Evolutionary conservation across 37 sponge, comb jelly and placozoan species (phyloP).

Genomic region (Theonella swinhoei): DNA sequence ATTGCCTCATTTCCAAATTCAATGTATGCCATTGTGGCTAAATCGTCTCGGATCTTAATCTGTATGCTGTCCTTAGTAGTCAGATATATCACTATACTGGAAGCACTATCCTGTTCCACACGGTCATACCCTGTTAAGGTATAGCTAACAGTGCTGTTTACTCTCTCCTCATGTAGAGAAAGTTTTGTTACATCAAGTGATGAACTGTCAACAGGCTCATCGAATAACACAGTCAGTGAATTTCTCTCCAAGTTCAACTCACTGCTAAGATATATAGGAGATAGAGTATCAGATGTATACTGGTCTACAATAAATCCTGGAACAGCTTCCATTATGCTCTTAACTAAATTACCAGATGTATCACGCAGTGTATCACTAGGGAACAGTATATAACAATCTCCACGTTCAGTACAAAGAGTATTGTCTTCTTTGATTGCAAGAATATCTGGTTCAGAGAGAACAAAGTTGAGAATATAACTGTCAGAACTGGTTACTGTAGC

Average conservation of each 20-base stretch:
- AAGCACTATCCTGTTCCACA: background rate
- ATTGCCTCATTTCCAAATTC: slow-evolving; percentile 44
- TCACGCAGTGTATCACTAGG: slow-evolving; percentile 52
- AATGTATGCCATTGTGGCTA: slow-evolving; percentile 59
- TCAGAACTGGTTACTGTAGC: slow-evolving; percentile 28
- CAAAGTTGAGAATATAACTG: slow-evolving; percentile 44
- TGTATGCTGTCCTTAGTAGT: slow-evolving; percentile 53
- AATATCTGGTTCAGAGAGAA: slow-evolving; percentile 53
- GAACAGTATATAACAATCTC: slow-evolving; percentile 79
- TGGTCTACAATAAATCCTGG: slow-evolving; percentile 77
- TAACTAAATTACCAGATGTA: slow-evolving; percentile 58
- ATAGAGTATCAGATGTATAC: slow-evolving; percentile 46
- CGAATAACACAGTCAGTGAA: slow-evolving; percentile 70
- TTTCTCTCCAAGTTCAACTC: slow-evolving; percentile 76
- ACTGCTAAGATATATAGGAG: slow-evolving; percentile 52
- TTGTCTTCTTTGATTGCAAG: slow-evolving; percentile 50
- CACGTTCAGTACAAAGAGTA: slow-evolving; percentile 79
- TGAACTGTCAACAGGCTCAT: slow-evolving; percentile 68
- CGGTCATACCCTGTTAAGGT: slow-evolving; percentile 58
- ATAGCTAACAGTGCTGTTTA: slow-evolving; percentile 10
- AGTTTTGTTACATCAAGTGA: slow-evolving; percentile 61
- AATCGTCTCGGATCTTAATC: slow-evolving; percentile 48
- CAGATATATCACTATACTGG: slow-evolving; percentile 42
- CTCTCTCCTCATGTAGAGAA: slow-evolving; percentile 41
- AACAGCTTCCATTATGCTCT: slow-evolving; percentile 43